Evolutionary conservation across 2,113 vertebrate genomes (phyloP).

Genomic region (Parotia lawesii): DNA sequence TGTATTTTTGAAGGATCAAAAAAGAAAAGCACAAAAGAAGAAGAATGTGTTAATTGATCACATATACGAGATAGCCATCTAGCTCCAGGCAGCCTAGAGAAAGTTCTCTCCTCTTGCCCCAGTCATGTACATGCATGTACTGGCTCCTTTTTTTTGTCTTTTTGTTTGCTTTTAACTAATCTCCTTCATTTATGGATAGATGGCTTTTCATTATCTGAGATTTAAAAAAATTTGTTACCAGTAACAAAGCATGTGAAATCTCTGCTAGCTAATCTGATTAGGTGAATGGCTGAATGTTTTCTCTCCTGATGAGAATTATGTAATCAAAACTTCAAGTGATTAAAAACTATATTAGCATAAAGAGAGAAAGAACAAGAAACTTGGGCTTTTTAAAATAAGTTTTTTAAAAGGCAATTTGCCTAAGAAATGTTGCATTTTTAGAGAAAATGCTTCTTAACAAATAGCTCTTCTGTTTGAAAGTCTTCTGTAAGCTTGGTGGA

Average conservation of each 20-base stretch:
- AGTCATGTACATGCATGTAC: background rate
- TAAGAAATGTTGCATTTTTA: background rate
- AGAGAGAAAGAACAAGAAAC: background rate
- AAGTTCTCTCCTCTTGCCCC: background rate
- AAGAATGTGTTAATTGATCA: background rate
- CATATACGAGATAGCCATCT: background rate
- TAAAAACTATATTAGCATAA: background rate
- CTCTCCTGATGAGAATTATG: background rate
- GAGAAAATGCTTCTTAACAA: background rate
- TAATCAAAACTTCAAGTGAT: background rate
- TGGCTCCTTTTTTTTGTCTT: background rate
- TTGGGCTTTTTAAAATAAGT: background rate
- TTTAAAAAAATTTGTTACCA: background rate
- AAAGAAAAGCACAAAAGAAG: background rate
- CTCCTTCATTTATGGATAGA: background rate
- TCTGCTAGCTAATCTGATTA: conserved; percentile 7
- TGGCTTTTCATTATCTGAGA: background rate
- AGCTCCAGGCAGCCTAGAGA: background rate
- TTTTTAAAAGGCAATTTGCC: background rate
- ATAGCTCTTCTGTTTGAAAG: background rate
- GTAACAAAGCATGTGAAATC: background rate
- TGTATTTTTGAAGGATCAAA: background rate
- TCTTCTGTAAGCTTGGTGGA: background rate
- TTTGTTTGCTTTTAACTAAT: background rate
- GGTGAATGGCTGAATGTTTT: background rate